Base-by-base conservation (phyloP, 2,888 invertebrate genomes). In the Drosophila lacicola region DNA sequence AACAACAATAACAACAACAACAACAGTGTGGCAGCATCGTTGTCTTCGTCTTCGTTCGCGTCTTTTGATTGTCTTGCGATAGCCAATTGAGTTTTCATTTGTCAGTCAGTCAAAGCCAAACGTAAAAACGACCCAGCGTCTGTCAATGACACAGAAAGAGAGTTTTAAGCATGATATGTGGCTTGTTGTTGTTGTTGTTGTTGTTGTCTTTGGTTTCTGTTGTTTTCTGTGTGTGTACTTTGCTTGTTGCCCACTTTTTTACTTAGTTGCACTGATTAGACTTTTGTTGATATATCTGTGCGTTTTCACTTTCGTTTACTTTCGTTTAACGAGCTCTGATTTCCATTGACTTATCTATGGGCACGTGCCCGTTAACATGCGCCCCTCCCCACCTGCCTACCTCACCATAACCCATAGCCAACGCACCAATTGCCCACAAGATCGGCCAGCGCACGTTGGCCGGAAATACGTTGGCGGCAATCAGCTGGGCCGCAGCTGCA, bases 51-150 rank as follows among this genome's bases (percentile, higher is more conserved):
- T 74, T 66, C 53, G 74, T 74, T 74, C 45, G 70, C 75, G 70
- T 86, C 77, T 83, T 82, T 86, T 80, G 88, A 88, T 86, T 88
- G 88, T 86, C 86, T 75, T 64, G 86, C 80, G 88, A 78, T 87
- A 84, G 89, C 82, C 85, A 85, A 85, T 85, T 89, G 89, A 89
- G 85, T 89, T 85, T 85, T 85, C 84, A 85, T 85, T 85, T 89
- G 85, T 85, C 85, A 89, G 88, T 86, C 83, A 66, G 63, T 62
- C 72, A 77, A 29, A 77, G 66, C 56, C 65, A 46, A 66, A 60
- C 54, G 64, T 58, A 61, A 50, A 78, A 76, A 70, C 81, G 77
- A 73, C 80, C 78, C 80, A 78, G 44, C 69, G 83, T 80, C 83
- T 80, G 86, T 86, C 88, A 83, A 88, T 83, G 86, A 88, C 88